Evolutionary conservation across 2,888 invertebrate species (phyloP).

Genomic region (Scaptodrosophila latifasciaeformis): DNA sequence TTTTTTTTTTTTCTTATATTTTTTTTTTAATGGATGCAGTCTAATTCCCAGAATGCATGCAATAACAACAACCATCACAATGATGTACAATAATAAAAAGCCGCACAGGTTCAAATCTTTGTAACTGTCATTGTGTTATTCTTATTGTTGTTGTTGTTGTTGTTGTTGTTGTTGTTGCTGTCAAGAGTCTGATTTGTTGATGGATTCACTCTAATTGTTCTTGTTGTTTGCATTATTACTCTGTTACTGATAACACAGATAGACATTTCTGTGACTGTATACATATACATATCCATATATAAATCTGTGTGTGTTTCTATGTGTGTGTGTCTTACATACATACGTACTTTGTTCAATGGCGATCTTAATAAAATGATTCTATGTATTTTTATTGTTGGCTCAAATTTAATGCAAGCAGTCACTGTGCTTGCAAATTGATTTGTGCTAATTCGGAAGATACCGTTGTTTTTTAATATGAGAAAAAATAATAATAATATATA

Average conservation of each 20-base stretch:
- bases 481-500: too few relatives aligned
- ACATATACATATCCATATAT: not conserved
- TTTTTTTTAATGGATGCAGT: too few relatives aligned
- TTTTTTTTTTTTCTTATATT: too few relatives aligned
- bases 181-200: slow-evolving; percentile 36
- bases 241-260: slow-evolving; percentile 37
- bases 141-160: not conserved
- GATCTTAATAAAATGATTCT: too few relatives aligned
- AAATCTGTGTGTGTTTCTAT: slow-evolving; percentile 3
- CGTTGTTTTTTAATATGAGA: too few relatives aligned
- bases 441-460: too few relatives aligned
- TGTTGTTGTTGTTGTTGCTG: slow-evolving; percentile 29
- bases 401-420: slow-evolving; percentile 35
- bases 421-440: slow-evolving; percentile 11
- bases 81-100: too few relatives aligned
- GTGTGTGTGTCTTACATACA: slow-evolving; percentile 16
- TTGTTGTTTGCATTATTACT: slow-evolving; percentile 15
- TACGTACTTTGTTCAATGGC: slow-evolving; percentile 54
- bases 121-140: not conserved
- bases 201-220: slow-evolving; percentile 55
- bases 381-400: slow-evolving; percentile 46
- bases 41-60: too few relatives aligned
- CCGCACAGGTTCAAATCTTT: not conserved
- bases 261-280: slow-evolving; percentile 5
- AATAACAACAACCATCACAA: too few relatives aligned